Conservation (phyloP, 2,113 vertebrate genomes). For the Cyprinodon variegatus region DNA sequence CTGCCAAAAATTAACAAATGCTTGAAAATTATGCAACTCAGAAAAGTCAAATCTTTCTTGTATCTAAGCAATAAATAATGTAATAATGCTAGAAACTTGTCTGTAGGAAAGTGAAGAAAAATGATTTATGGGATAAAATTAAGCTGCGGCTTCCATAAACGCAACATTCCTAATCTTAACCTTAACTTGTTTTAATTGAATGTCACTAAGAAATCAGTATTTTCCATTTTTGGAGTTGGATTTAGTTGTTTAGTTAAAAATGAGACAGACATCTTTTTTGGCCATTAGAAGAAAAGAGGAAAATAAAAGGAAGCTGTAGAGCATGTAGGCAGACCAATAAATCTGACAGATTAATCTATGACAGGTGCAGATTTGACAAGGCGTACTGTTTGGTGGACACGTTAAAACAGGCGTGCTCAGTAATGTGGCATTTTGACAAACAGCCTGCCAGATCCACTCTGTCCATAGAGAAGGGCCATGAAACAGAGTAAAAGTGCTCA, state of each 20-base stretch:
- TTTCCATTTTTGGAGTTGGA: neutral
- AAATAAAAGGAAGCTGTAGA: neutral
- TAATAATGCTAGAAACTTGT: neutral
- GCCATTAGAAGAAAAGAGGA: neutral
- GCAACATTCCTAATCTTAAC: neutral
- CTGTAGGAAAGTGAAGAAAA: neutral
- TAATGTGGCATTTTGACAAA: conserved; percentile 77
- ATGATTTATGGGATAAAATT: neutral
- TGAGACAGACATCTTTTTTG: neutral
- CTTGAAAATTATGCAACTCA: neutral
- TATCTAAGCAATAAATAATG: neutral
- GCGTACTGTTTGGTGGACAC: conserved; percentile 48
- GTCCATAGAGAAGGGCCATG: conserved; percentile 50
- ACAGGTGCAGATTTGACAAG: conserved; percentile 23
- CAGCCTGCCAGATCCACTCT: conserved; percentile 63
- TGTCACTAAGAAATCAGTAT: neutral
- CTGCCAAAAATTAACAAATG: neutral
- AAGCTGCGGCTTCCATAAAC: neutral
- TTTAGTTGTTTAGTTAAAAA: neutral
- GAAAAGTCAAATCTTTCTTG: neutral
- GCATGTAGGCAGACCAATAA: conserved; percentile 5
- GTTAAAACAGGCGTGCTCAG: conserved; percentile 56
- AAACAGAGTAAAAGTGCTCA: conserved; percentile 48
- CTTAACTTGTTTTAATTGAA: neutral
- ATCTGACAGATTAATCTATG: conserved; percentile 40